Conservation (phyloP, 2,888 invertebrate species). For the Pachymerium ferrugineum region DNA sequence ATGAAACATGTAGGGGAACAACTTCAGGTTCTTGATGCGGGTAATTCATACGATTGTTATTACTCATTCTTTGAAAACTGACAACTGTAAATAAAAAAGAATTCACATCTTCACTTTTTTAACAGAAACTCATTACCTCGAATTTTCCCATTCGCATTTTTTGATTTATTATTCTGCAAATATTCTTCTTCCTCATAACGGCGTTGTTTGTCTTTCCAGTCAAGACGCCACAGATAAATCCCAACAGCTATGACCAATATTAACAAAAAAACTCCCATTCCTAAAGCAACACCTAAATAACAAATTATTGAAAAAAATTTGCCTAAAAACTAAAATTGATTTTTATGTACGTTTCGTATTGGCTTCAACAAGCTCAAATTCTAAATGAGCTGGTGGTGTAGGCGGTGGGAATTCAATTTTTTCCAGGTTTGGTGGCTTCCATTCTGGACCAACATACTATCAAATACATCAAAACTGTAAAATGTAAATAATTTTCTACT, state of each 20-base stretch:
- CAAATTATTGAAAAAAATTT: neutral
- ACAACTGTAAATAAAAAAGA: neutral
- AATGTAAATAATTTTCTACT: too few species aligned
- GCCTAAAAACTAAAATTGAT: neutral
- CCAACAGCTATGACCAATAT: slow-evolving; percentile 61
- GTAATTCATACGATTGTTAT: neutral
- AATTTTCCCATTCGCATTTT: too few species aligned
- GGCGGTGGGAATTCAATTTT: slow-evolving; percentile 29
- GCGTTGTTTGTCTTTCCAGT: slow-evolving; percentile 65
- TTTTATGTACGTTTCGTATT: slow-evolving; percentile 33
- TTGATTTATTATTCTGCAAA: neutral
- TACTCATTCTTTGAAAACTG: neutral
- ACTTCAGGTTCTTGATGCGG: neutral
- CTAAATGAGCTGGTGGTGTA: neutral
- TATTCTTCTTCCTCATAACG: slow-evolving; percentile 51
- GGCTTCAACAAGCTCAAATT: slow-evolving; percentile 33
- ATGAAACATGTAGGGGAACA: neutral
- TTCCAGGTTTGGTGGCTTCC: slow-evolving; percentile 14
- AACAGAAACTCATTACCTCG: too few species aligned
- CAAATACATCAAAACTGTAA: neutral
- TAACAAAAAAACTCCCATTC: slow-evolving; percentile 67
- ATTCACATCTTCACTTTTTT: neutral
- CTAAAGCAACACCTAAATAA: slow-evolving; percentile 66
- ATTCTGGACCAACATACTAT: slow-evolving; percentile 29
- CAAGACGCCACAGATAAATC: slow-evolving; percentile 70